Percentiles rank a stretch among this genome's conserved stretches.
Evolutionary conservation across 2,888 invertebrate genomes (phyloP).

Genomic region (Tryphoninae sp.): DNA sequence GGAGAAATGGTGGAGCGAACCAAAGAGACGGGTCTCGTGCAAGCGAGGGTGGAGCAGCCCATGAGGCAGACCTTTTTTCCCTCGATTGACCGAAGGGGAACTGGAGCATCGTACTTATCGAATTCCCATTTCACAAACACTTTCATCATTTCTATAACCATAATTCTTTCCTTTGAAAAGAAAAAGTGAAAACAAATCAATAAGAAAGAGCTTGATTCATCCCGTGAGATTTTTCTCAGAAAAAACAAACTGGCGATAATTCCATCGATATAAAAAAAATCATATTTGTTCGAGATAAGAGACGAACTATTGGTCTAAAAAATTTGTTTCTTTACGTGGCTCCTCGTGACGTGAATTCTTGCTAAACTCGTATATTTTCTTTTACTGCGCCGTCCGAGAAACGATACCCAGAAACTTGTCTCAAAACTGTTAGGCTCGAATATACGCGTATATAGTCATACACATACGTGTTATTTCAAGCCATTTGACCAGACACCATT

Average conservation of each 20-base stretch:
- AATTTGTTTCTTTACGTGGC: conserved; percentile 25
- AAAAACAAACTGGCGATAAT: conserved; percentile 9
- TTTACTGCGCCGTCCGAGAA: conserved; percentile 26
- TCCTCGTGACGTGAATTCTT: conserved; percentile 29
- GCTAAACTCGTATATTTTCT: conserved; percentile 47
- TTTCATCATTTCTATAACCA: conserved; percentile 22
- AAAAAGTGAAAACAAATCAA: neutral
- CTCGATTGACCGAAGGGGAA: conserved; percentile 44
- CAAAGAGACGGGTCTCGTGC: conserved; percentile 44
- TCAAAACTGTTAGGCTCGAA: conserved; percentile 33
- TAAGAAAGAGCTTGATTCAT: neutral
- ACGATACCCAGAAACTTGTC: conserved; percentile 43
- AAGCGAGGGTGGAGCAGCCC: conserved; percentile 57
- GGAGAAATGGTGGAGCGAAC: conserved; percentile 29
- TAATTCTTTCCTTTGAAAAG: conserved; percentile 10
- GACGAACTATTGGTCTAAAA: conserved; percentile 21
- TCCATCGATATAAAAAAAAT: conserved; percentile 3
- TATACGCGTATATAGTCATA: conserved; percentile 19
- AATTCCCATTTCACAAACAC: conserved; percentile 36
- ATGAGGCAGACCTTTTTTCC: conserved; percentile 29
- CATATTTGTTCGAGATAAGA: conserved; percentile 3
- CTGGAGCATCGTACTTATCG: conserved; percentile 10
- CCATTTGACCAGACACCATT: conserved; percentile 72
- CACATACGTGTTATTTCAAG: conserved; percentile 57
- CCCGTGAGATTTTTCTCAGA: neutral